A percentile compares a stretch with the other conserved stretches of the same genome.
Evolutionary conservation across 2,797 vertebrate species (phyloP).

Genomic region (Esox masquinongy): DNA sequence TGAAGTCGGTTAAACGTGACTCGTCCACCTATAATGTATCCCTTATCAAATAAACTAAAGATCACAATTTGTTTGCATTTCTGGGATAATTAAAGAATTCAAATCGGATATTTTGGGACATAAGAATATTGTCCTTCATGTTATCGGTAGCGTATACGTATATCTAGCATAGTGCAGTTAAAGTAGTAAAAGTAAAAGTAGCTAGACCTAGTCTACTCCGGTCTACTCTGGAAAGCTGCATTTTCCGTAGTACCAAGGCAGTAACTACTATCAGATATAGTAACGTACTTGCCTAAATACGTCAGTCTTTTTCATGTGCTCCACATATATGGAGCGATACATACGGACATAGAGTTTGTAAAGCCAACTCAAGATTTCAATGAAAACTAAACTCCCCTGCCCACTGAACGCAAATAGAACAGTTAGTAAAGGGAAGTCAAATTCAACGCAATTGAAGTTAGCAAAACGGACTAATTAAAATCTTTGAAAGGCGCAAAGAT

Average conservation of each 20-base stretch:
- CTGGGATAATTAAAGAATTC: neutral
- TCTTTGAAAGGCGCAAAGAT: constrained; percentile 17
- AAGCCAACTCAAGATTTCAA: neutral
- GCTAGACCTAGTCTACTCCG: neutral
- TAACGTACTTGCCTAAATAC: neutral
- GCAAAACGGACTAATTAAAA: neutral
- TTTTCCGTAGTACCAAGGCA: neutral
- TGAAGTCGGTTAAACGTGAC: neutral
- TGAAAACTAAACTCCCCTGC: neutral
- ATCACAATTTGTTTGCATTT: neutral
- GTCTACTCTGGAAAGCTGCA: neutral
- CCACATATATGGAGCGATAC: neutral
- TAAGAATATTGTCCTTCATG: neutral
- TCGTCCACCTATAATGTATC: neutral
- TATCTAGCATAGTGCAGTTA: neutral
- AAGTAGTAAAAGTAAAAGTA: constrained; percentile 1
- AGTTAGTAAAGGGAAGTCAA: neutral
- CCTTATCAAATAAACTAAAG: neutral
- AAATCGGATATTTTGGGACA: neutral
- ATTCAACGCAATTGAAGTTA: neutral
- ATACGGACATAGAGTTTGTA: neutral
- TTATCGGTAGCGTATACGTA: too few species aligned
- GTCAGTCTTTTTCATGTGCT: neutral
- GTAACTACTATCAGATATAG: neutral
- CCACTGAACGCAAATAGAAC: neutral